Evolutionary conservation across 2,797 vertebrate genomes (phyloP).

Genomic region (Macrochelys suwanniensis): DNA sequence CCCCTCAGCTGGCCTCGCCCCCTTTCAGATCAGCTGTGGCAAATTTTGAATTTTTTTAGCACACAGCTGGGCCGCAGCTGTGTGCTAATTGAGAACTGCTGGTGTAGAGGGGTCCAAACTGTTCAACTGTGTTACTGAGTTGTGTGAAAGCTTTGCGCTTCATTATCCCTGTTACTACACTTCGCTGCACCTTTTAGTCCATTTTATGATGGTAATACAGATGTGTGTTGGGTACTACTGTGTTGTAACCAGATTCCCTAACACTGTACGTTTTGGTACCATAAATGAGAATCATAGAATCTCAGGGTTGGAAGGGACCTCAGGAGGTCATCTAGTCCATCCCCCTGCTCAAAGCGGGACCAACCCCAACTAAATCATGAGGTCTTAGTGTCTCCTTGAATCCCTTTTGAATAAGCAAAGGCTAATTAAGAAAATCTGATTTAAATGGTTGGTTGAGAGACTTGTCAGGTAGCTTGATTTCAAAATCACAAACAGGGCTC

Average conservation of each 20-base stretch:
- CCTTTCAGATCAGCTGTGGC: too few relatives aligned
- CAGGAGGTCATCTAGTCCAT: too few relatives aligned
- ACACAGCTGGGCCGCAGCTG: neutral
- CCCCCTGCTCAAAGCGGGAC: too few relatives aligned
- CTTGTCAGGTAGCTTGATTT: neutral
- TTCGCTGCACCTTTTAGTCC: neutral
- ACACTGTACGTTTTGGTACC: neutral
- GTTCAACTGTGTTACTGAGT: neutral
- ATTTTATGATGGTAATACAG: neutral
- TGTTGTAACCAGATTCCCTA: neutral
- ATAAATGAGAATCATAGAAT: too few relatives aligned
- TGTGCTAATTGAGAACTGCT: neutral
- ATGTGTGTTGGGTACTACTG: neutral
- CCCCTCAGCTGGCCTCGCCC: too few relatives aligned
- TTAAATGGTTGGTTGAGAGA: neutral
- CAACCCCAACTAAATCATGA: too few relatives aligned
- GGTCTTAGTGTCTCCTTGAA: too few relatives aligned
- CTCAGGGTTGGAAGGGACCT: too few relatives aligned
- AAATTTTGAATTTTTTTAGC: too few relatives aligned
- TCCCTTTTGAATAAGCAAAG: too few relatives aligned
- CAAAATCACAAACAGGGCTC: neutral
- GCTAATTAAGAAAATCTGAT: too few relatives aligned
- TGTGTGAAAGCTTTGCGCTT: neutral
- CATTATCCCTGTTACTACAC: fast-evolving
- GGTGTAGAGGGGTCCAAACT: neutral